phyloP scores from a whole-genome alignment of 2,113 vertebrate genomes.

The Perca fluviatilis region DNA sequence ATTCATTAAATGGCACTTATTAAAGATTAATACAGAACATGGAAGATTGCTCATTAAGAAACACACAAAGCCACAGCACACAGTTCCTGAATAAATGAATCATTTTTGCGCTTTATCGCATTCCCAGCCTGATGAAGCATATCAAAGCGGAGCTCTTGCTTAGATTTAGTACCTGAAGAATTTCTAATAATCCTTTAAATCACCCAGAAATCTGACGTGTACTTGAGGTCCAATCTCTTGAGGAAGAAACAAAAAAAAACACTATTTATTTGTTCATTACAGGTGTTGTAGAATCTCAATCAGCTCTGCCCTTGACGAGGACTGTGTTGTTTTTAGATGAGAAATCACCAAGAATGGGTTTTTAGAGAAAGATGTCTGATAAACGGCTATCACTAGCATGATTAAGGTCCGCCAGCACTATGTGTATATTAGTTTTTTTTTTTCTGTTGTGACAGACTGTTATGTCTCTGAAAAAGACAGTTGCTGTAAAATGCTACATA shows the following conservation, averaged over 20 bases:
- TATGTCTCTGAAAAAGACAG: background rate
- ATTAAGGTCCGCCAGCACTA: background rate
- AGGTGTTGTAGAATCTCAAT: conserved; percentile 1
- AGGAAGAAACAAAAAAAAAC: background rate
- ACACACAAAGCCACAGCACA: conserved; percentile 53
- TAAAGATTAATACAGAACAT: conserved; percentile 74
- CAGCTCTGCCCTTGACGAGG: conserved; percentile 13
- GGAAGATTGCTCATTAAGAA: conserved; percentile 74
- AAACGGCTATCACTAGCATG: background rate
- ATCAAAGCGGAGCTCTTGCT: conserved; percentile 44
- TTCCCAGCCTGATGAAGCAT: conserved; percentile 54
- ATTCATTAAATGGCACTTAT: conserved; percentile 78
- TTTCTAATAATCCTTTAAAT: conserved; percentile 65
- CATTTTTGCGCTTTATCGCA: conserved; percentile 59
- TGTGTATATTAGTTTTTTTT: background rate
- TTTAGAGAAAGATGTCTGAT: background rate
- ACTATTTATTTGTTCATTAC: conserved; percentile 19
- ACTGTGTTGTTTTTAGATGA: background rate
- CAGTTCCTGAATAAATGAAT: conserved; percentile 65
- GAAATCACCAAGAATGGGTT: background rate
- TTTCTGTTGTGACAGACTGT: background rate
- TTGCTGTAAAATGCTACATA: background rate
- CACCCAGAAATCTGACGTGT: conserved; percentile 32
- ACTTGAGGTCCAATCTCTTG: conserved; percentile 37
- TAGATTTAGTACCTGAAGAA: conserved; percentile 51